Evolutionary conservation across 2,888 invertebrate genomes (phyloP), one percentile per base, ranked within the genome.

Genomic region (Zhuqinia jingwanae): DNA sequence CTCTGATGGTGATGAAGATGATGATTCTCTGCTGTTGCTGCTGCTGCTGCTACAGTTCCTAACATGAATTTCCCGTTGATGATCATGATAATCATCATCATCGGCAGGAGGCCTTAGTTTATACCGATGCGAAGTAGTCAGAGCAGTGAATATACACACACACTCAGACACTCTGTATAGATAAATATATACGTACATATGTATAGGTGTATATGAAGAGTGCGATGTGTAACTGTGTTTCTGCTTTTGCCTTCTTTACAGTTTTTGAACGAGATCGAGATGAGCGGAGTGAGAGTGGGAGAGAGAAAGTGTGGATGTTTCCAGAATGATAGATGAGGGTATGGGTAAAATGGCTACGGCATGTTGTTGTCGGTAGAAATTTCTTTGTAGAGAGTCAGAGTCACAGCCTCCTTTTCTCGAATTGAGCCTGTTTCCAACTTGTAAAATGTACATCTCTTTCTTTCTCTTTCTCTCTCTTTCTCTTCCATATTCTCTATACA

Each of bases 261-360:
- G 20, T 30, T 50, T 22, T 53, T 27, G 10, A 50, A 73, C 50
- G 50, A 53, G 15, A 13, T 22, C 36, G 36, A 36, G 42, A 76
- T 22, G 70, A 70, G 68, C 45, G 79, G 20, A 75, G 65, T 25
- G 50, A 65, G 30, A 20, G 81, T 60, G 58, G 53, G 58, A 78
- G 65, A 73, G 75, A 63, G 45, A 73, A 45, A 36, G 36, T 36
- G 88, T 82, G 86, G 82, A 81, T 88, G 88, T 84, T 76, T 78
- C 75, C 77, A 82, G 85, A 89, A 89, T 88, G 89, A 89, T 89
- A 87, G 87, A 89, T 89, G 88, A 88, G 87, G 85, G 87, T 68
- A 68, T 78, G 84, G 77, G 65, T 84, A 58, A 86, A 36, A 82
- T 82, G 82, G 85, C 80, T 80, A 79, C 80, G 78, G 75, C 79